Evolutionary conservation across 2,888 invertebrate genomes (phyloP).

Genomic region (Cyrtodaria siliqua): DNA sequence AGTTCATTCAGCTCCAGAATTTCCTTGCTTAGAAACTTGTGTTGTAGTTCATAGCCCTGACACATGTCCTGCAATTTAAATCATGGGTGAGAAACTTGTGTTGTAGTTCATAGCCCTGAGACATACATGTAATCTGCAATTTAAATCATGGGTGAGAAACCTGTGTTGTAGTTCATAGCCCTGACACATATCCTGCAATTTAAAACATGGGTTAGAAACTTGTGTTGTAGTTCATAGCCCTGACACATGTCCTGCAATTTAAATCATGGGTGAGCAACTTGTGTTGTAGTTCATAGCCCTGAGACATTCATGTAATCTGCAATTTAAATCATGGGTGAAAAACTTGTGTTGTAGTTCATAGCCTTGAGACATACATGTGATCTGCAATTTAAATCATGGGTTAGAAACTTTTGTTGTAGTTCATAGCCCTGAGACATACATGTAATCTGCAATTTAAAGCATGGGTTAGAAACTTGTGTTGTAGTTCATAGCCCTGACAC

Average conservation of each 20-base stretch:
- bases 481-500: too few species aligned
- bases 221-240: too few species aligned
- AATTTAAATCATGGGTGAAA: constrained; percentile 86
- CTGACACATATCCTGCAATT: constrained; percentile 85
- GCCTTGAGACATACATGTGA: constrained; percentile 83
- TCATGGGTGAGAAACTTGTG: too few species aligned
- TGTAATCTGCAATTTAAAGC: constrained; percentile 85
- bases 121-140: too few species aligned
- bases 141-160: too few species aligned
- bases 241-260: too few species aligned
- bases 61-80: constrained; percentile 85
- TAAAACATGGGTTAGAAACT: too few species aligned
- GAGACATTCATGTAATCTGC: constrained; percentile 86
- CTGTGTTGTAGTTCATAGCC: constrained; percentile 87
- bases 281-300: constrained; percentile 87
- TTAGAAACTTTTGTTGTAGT: constrained; percentile 77
- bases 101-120: too few species aligned
- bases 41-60: constrained; percentile 87
- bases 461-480: not conserved
- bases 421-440: constrained; percentile 87
- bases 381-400: constrained; percentile 85
- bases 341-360: not conserved
- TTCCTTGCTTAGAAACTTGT: constrained; percentile 87
- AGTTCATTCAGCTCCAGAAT: constrained; percentile 86
- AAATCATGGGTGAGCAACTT: constrained; percentile 82